phyloP scores from a whole-genome alignment of 2,888 invertebrate species.

The Aphodius sticticus region DNA sequence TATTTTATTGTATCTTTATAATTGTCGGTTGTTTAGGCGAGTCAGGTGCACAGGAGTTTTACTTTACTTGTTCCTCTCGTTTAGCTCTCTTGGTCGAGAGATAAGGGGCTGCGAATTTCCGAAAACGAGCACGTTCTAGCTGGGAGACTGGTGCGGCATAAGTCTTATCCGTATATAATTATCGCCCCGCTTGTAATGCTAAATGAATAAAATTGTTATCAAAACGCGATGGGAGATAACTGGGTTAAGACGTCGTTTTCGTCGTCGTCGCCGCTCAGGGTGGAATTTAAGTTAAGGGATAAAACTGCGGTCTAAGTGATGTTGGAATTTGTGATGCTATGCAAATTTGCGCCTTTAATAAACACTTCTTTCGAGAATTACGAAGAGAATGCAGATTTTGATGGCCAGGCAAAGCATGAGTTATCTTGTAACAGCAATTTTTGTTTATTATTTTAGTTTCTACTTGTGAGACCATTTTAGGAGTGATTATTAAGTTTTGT shows the following conservation, averaged over 20 bases:
- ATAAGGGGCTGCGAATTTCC: constrained; percentile 5
- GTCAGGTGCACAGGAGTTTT: constrained; percentile 18
- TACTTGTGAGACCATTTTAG: too few species aligned
- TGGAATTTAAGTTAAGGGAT: too few species aligned
- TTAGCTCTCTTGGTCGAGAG: neutral
- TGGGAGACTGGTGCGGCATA: constrained; percentile 24
- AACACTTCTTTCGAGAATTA: neutral
- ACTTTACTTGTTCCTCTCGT: constrained; percentile 23
- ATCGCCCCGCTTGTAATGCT: constrained; percentile 27
- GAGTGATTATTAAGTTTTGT: too few species aligned
- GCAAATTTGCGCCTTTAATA: neutral
- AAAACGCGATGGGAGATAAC: neutral
- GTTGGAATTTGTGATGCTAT: constrained; percentile 4
- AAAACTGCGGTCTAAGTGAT: neutral
- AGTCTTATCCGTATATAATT: constrained; percentile 32
- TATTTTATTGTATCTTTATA: constrained; percentile 22
- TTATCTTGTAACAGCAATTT: too few species aligned
- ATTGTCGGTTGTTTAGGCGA: constrained; percentile 22
- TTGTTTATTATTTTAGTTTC: too few species aligned
- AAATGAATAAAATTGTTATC: constrained; percentile 30
- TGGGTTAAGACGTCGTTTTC: neutral
- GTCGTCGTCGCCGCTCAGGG: neutral
- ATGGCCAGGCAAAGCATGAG: too few species aligned
- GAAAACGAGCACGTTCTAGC: constrained; percentile 25
- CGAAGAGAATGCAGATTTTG: neutral